Conservation (phyloP, 2,797 vertebrate genomes). For the Huso huso region DNA sequence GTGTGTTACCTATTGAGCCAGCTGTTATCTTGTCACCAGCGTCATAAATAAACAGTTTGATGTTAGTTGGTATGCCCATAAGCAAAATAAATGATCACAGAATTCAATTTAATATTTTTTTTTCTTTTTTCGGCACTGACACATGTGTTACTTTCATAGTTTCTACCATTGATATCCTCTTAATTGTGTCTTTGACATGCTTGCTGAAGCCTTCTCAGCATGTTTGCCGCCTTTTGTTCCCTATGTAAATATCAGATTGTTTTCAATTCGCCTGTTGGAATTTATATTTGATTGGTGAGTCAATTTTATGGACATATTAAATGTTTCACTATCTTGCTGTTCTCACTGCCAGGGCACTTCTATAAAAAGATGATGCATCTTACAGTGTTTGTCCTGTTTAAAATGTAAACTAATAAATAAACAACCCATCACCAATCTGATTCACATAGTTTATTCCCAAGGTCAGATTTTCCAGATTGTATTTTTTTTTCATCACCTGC, state of each 20-base stretch:
- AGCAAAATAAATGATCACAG: not conserved
- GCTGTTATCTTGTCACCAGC: not conserved
- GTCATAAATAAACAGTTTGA: not conserved
- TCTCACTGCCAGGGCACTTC: not conserved
- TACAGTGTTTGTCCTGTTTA: not conserved
- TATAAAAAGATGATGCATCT: not conserved
- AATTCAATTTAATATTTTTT: not conserved
- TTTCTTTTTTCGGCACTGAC: not conserved
- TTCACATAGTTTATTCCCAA: no score
- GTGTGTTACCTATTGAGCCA: not conserved
- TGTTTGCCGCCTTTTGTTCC: no score
- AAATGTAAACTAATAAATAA: no score
- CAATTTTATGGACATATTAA: not conserved
- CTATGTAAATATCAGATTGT: not conserved
- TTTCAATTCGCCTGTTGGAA: not conserved
- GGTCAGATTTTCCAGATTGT: not conserved
- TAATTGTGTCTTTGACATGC: not conserved
- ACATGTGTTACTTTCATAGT: not conserved
- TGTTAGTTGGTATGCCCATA: not conserved
- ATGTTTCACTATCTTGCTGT: not conserved
- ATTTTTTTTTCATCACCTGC: not conserved
- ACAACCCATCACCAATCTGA: no score
- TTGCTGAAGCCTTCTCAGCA: no score
- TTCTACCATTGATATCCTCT: not conserved
- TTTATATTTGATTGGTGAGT: not conserved